These are phyloP conservation scores for Varecia variegata DNA, from an alignment of 2,797 vertebrate genomes.

Conservation along the genomic window DNA sequence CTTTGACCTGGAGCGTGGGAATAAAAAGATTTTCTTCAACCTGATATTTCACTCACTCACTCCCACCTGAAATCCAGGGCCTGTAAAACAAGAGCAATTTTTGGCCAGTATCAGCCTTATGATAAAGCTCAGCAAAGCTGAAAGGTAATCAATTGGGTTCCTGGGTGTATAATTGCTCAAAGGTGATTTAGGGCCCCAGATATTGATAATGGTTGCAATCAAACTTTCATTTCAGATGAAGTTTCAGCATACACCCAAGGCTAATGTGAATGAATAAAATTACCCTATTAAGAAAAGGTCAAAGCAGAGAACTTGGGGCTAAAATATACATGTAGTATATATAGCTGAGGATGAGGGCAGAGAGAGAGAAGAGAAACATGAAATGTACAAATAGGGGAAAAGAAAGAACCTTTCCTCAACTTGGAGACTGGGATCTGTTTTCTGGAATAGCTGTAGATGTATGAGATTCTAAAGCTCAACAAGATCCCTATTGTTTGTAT, in stretches of 20 bases:
- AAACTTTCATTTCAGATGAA: conserved; percentile 68
- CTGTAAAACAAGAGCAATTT: not conserved
- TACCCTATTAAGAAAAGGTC: conserved; percentile 58
- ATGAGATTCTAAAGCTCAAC: not conserved
- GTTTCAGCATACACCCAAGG: conserved; percentile 37
- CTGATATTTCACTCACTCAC: not conserved
- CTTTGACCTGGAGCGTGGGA: not conserved
- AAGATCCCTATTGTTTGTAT: not conserved
- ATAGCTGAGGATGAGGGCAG: not conserved
- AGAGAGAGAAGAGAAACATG: not conserved
- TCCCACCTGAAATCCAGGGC: not conserved
- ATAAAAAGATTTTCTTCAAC: conserved; percentile 15
- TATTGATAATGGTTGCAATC: conserved; percentile 57
- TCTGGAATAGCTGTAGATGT: not conserved
- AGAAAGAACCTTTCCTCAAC: not conserved
- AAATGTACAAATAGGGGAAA: not conserved
- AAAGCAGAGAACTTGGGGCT: conserved; percentile 35
- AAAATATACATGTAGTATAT: not conserved
- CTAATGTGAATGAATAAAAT: conserved; percentile 73
- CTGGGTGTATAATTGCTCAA: conserved; percentile 63
- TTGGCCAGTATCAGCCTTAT: not conserved
- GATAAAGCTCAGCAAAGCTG: conserved; percentile 54
- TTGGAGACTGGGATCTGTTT: not conserved
- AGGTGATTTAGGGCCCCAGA: conserved; percentile 45
- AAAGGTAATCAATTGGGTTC: conserved; percentile 55